A percentile compares a stretch with the other conserved stretches of the same genome.
Evolutionary conservation across 2,113 vertebrate genomes (phyloP).

Genomic region (Ibidorhyncha struthersii): DNA sequence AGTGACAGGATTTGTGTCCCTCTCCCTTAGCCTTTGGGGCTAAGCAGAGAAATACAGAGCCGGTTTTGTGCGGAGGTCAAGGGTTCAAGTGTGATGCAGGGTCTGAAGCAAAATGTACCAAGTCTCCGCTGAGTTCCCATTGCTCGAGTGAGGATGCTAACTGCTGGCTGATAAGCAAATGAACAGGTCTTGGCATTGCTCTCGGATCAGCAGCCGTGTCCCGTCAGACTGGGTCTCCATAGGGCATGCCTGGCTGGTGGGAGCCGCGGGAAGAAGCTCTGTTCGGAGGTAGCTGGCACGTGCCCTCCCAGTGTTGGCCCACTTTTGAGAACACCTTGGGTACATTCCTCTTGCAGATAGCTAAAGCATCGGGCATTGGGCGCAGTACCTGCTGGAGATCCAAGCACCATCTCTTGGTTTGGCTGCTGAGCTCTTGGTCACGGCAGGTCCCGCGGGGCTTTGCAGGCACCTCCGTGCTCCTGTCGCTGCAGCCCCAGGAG

Average conservation of each 20-base stretch:
- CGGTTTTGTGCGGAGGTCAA: background rate
- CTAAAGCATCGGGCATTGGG: background rate
- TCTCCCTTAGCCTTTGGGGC: background rate
- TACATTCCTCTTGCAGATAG: background rate
- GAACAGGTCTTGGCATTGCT: background rate
- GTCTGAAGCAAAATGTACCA: background rate
- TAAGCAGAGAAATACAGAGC: background rate
- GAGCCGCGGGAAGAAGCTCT: background rate
- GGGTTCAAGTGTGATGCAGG: slow-evolving; percentile 9
- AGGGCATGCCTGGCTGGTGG: background rate
- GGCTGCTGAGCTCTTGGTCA: background rate
- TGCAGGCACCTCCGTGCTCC: background rate
- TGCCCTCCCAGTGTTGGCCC: background rate
- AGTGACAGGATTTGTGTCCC: background rate
- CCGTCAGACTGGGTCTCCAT: background rate
- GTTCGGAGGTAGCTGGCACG: background rate
- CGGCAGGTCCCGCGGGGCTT: background rate
- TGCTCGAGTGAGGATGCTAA: background rate
- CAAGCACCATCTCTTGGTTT: background rate
- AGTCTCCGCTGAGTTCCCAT: background rate
- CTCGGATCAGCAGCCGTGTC: background rate
- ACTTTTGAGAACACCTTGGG: background rate
- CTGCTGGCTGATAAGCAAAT: background rate
- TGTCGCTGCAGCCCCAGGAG: rapidly evolving
- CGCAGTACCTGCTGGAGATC: background rate